Evolutionary conservation across 1,140 invertebrate species (phyloP).

Genomic region (Idris sp.): DNA sequence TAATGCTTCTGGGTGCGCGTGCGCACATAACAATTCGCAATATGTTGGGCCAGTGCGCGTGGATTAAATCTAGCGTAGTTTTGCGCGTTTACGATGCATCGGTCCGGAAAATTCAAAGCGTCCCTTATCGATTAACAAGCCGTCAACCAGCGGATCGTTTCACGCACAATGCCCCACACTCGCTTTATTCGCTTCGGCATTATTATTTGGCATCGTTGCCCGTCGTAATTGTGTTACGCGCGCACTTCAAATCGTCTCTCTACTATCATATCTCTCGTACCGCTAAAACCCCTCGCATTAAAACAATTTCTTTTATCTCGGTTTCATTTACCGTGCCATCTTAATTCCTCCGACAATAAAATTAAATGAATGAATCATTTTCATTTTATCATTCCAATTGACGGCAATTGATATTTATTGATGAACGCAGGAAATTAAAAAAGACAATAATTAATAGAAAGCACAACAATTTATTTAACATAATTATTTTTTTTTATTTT

Average conservation of each 20-base stretch:
- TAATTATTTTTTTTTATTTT: too few species aligned
- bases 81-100: conserved; percentile 54
- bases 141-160: conserved; percentile 54
- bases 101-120: conserved; percentile 57
- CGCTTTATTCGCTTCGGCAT: conserved; percentile 36
- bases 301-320: conserved; percentile 52
- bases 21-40: conserved; percentile 48
- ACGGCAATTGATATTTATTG: too few species aligned
- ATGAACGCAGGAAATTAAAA: too few species aligned
- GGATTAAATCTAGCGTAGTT: conserved; percentile 59
- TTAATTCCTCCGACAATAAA: conserved; percentile 20
- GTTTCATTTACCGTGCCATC: conserved; percentile 29
- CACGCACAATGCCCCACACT: conserved; percentile 54
- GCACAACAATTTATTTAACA: too few species aligned
- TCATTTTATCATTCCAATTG: neutral
- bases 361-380: neutral
- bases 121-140: conserved; percentile 60
- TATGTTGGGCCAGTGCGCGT: conserved; percentile 56
- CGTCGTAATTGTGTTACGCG: conserved; percentile 48
- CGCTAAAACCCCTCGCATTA: too few species aligned
- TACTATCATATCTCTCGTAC: conserved; percentile 24
- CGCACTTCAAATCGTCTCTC: conserved; percentile 29
- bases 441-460: too few species aligned
- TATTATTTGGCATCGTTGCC: conserved; percentile 54
- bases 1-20: conserved; percentile 35